phyloP scores from a whole-genome alignment of 1,140 invertebrate genomes.

The Leguminivora glycinivorella region DNA sequence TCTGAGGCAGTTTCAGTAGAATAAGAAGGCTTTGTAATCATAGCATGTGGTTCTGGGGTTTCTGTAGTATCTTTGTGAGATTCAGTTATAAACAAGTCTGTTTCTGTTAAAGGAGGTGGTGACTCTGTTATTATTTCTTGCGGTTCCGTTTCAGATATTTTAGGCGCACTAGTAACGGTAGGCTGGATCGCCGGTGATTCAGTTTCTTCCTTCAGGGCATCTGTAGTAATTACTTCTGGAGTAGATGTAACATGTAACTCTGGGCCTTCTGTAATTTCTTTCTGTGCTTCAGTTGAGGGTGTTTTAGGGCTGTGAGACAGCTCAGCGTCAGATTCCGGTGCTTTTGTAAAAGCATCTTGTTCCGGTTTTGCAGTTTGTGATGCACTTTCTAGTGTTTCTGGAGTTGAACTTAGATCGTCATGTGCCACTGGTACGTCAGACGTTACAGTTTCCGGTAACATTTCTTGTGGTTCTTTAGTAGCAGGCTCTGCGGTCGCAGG shows the following conservation, averaged over 20 bases:
- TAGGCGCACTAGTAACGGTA: not conserved
- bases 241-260: not conserved
- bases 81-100: not conserved
- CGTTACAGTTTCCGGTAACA: not conserved
- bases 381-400: not conserved
- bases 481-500: not conserved
- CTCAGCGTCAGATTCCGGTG: too few species aligned
- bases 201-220: constrained; percentile 13
- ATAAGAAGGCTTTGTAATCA: not conserved
- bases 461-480: not conserved
- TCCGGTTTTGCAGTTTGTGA: too few species aligned
- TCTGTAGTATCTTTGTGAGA: not conserved
- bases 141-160: not conserved
- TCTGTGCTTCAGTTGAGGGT: constrained; percentile 6
- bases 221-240: constrained; percentile 22
- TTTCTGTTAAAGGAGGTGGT: not conserved
- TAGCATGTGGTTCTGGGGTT: not conserved
- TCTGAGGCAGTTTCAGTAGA: not conserved
- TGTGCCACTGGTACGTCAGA: not conserved
- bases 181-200: not conserved
- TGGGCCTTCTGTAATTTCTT: not conserved
- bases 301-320: not conserved
- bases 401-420: not conserved
- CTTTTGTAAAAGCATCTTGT: too few species aligned
- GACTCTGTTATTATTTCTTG: not conserved